Evolutionary conservation across 2,113 vertebrate genomes (phyloP).

Genomic region (Oxyura jamaicensis): DNA sequence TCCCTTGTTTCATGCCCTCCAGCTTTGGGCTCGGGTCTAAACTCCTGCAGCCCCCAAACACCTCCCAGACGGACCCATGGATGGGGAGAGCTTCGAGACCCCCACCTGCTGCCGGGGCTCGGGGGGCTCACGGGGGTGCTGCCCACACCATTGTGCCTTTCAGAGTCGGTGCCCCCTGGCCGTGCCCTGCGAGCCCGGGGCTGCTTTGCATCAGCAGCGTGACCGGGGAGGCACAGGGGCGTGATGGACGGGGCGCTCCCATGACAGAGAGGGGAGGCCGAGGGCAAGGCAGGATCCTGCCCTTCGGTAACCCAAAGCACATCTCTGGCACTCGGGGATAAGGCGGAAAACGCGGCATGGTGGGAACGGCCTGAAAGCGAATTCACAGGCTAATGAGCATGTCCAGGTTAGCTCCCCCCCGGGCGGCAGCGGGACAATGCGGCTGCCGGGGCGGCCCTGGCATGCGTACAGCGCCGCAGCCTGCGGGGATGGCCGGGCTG

Average conservation of each 20-base stretch:
- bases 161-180: not conserved
- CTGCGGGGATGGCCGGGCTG: rapidly evolving
- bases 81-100: rapidly evolving
- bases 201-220: not conserved
- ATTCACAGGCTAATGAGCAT: constrained; percentile 49
- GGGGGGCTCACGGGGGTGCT: not conserved
- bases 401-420: not conserved
- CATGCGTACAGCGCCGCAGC: not conserved
- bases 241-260: not conserved
- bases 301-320: not conserved
- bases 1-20: not conserved
- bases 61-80: not conserved
- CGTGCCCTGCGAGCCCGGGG: not conserved
- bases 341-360: not conserved
- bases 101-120: rapidly evolving
- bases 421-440: not conserved
- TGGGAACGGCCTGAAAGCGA: not conserved
- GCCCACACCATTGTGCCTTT: not conserved
- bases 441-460: not conserved
- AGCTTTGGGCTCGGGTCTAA: not conserved
- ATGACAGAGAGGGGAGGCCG: not conserved
- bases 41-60: not conserved
- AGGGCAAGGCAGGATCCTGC: constrained; percentile 3
- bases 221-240: not conserved
- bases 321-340: not conserved